Base-by-base conservation (phyloP, 2,113 vertebrate species). In the Upupa epops region DNA sequence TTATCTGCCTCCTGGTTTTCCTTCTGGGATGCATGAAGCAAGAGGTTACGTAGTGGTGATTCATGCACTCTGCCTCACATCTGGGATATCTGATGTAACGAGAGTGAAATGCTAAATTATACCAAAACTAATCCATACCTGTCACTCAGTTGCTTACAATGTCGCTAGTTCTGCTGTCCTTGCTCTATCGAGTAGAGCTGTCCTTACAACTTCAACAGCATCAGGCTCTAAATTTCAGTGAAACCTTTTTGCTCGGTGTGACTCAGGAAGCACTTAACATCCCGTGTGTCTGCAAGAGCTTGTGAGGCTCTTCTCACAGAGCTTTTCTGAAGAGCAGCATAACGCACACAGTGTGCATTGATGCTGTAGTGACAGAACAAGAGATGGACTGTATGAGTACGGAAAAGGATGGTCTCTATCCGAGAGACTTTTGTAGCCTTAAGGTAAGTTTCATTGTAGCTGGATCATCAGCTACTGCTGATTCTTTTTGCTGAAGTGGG, bases 211-310 rank as follows among this genome's bases (percentile, higher is more conserved):
- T 73, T 34, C 20, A 5, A 0, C 19, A 32, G 51, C 63, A 31
- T 83, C 13, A 5, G 21, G 52, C 24, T 31, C 8, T 0, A 5
- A 25, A 32, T 51, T 42, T 68, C 65, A 42, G 0, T 0, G 4
- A 34, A 17, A 17, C 68, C 11, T 40, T 74, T 68, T 21, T 45
- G 32, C 55, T 94, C 42, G 1, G 26, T 3, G 18, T 26, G 51
- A 15, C 12, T 76, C 21, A 26, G 59, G 60, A 77, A 32, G 26
- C 20, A 14, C 24, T 48, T 4, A 13, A 15, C 13, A 26, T 7
- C 10, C 40, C 20, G 24, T 11, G 2, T 2, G 17, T 8, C 24
- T n/a, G 49, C 58, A 42, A 1, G 29, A 61, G n/a, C 63, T 52
- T 5, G 19, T 19, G 48, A 49, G 31, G 48, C 6, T 84, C 28